Base-by-base conservation (phyloP, 2,797 vertebrate genomes). In the Poecilia gillii region DNA sequence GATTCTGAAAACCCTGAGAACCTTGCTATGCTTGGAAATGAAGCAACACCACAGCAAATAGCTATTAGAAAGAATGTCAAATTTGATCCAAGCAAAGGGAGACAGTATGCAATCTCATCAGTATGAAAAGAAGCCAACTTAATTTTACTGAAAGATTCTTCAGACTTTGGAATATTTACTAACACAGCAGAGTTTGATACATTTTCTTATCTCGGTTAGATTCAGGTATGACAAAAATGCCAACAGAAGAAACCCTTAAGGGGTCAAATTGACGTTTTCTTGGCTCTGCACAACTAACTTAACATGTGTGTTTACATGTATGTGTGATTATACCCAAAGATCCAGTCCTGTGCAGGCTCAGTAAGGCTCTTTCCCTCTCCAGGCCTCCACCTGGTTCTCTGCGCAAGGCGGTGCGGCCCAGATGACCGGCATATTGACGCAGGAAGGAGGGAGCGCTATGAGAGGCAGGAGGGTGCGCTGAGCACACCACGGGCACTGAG, bases 371-470 rank as follows among this genome's bases (percentile, higher is more conserved):
- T 89, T 95, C 95, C 89, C 94, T 94, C 84, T 95, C 95, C 90
- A 95, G 93, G 82, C 91, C 92, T 86, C 93, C 93, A 51, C 92
- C 94, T 72, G 83, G 93, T 76, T 96, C 95, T 92, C 95, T 95
- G 92, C 95, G 95, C 84, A 96, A 91, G 81, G 93, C 93, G 23
- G 94, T 95, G 83, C 95, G 95, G 87, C 95, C 94, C 88, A 96
- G 93, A 90, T 95, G 95, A 91, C 96, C 90, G 43, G 95, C 95
- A 75, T 96, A 96, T 87, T 96, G 96, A 85, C 95, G 95, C 93
- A 96, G 93, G 94, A 96, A 96, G 84, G 96, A 96, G 85, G 95
- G 96, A 85, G 95, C 95, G 36, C 96, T 96, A 93, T 96, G 95
- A 78, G 96, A 96, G 88, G 95, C 94, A 13, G 95, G 94, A 89